A percentile compares a stretch with the other conserved stretches of the same genome.
These are phyloP conservation scores for Sphecodes monilicornis DNA, from an alignment of 2,888 invertebrate species.

Conservation along the genomic window DNA sequence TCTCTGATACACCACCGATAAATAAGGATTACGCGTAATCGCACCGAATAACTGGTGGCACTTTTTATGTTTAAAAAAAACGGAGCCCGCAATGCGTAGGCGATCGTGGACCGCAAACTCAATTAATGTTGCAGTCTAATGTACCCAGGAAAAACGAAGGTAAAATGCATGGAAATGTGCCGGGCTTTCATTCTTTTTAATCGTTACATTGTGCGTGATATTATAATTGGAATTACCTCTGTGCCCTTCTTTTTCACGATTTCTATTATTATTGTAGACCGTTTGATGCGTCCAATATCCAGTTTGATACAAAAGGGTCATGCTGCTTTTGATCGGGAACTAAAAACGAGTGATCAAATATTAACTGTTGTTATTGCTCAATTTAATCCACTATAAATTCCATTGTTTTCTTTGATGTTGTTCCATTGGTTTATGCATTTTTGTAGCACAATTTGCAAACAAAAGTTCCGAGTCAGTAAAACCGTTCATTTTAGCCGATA, in stretches of 20 bases:
- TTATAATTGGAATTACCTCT: constrained; percentile 1
- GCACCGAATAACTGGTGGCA: constrained; percentile 50
- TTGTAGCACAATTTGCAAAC: background rate
- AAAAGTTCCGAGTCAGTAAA: background rate
- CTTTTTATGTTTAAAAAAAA: constrained; percentile 44
- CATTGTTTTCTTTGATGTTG: background rate
- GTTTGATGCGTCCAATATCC: background rate
- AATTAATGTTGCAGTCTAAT: constrained; percentile 50
- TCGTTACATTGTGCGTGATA: background rate
- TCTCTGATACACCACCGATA: constrained; percentile 56
- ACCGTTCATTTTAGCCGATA: background rate
- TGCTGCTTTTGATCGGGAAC: background rate
- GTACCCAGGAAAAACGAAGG: background rate
- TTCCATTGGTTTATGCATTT: background rate
- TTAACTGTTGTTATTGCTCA: background rate
- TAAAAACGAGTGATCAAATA: background rate
- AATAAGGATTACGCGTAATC: constrained; percentile 74
- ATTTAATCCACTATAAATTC: background rate
- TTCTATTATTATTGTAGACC: background rate
- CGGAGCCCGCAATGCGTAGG: constrained; percentile 18
- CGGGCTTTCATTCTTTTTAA: constrained; percentile 7
- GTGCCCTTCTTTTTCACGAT: background rate
- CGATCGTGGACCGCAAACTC: constrained; percentile 20
- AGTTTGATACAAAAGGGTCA: background rate
- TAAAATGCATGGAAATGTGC: constrained; percentile 12